These are phyloP conservation scores for Heteromormyrus szaboi DNA, from an alignment of 2,797 vertebrate genomes.

Conservation along the genomic window DNA sequence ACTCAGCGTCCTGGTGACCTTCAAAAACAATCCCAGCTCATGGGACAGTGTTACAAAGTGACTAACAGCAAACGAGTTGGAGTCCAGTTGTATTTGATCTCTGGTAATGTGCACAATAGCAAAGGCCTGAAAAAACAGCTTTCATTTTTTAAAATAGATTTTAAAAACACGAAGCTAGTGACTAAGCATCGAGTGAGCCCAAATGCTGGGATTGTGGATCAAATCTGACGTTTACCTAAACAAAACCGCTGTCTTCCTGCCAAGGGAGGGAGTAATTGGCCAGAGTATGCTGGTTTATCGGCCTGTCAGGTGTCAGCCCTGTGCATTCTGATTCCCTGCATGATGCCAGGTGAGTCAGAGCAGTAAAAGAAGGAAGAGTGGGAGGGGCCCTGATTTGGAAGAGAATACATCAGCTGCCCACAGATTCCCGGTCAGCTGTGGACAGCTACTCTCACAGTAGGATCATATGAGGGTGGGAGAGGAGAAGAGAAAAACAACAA, in stretches of 20 bases:
- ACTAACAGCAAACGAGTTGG: background rate
- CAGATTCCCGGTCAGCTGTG: background rate
- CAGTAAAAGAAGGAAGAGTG: background rate
- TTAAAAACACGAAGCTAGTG: background rate
- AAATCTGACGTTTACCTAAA: conserved; percentile 1
- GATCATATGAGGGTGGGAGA: background rate
- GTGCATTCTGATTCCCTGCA: background rate
- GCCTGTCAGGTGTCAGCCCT: background rate
- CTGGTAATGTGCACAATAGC: background rate
- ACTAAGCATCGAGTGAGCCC: background rate
- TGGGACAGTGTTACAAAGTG: background rate
- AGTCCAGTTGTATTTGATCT: background rate
- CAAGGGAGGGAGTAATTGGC: conserved; percentile 4
- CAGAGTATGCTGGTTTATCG: background rate
- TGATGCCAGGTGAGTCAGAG: background rate
- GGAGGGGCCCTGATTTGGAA: background rate
- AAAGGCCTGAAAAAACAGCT: background rate
- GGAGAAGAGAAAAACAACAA: background rate
- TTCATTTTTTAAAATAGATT: background rate
- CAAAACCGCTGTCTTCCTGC: background rate
- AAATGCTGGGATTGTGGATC: background rate
- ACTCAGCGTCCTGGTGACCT: background rate
- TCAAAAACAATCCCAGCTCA: background rate
- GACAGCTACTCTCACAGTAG: background rate
- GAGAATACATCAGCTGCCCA: background rate